phyloP scores from a whole-genome alignment of 1,140 invertebrate species.

The Drosophila fuyamai region DNA sequence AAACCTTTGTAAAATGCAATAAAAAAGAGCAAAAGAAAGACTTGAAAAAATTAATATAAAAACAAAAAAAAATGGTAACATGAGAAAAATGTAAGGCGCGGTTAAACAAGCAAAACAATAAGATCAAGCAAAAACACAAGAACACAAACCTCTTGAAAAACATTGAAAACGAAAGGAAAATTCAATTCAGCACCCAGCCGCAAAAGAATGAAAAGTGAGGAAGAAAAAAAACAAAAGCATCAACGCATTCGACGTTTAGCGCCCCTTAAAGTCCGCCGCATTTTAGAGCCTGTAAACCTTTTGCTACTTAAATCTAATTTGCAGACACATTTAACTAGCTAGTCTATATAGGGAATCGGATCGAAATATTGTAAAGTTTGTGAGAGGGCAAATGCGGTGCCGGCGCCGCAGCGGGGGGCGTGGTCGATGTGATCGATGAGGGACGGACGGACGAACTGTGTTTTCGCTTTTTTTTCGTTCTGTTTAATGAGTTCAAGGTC shows the following conservation, averaged over 20 bases:
- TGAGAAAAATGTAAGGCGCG: slow-evolving; percentile 46
- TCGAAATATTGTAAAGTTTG: slow-evolving; percentile 37
- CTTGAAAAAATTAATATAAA: slow-evolving; percentile 78
- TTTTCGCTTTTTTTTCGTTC: slow-evolving; percentile 26
- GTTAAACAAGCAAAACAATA: slow-evolving; percentile 24
- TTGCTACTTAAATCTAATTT: slow-evolving; percentile 53
- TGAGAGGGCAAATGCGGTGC: slow-evolving; percentile 45
- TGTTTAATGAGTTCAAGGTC: slow-evolving; percentile 58
- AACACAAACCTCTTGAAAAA: slow-evolving; percentile 33
- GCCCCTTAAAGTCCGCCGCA: slow-evolving; percentile 42
- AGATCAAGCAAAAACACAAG: slow-evolving; percentile 25
- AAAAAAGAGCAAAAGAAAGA: slow-evolving; percentile 85
- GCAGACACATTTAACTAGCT: slow-evolving; percentile 65
- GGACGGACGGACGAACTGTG: slow-evolving; percentile 3
- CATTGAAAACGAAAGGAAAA: slow-evolving; percentile 18
- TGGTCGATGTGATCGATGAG: slow-evolving; percentile 22
- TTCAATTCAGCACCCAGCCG: slow-evolving; percentile 30
- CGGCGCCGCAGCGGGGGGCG: slow-evolving; percentile 51
- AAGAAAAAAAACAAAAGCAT: slow-evolving; percentile 12
- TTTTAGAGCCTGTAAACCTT: slow-evolving; percentile 45
- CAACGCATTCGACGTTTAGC: slow-evolving; percentile 11
- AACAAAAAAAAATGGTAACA: slow-evolving; percentile 42
- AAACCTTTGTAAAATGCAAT: slow-evolving; percentile 79
- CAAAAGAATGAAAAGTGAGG: slow-evolving; percentile 9
- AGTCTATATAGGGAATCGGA: slow-evolving; percentile 59